Percentiles rank a stretch among this genome's conserved stretches.
These are phyloP conservation scores for Reinhardtius hippoglossoides DNA, from an alignment of 2,113 vertebrate genomes.

Conservation along the genomic window DNA sequence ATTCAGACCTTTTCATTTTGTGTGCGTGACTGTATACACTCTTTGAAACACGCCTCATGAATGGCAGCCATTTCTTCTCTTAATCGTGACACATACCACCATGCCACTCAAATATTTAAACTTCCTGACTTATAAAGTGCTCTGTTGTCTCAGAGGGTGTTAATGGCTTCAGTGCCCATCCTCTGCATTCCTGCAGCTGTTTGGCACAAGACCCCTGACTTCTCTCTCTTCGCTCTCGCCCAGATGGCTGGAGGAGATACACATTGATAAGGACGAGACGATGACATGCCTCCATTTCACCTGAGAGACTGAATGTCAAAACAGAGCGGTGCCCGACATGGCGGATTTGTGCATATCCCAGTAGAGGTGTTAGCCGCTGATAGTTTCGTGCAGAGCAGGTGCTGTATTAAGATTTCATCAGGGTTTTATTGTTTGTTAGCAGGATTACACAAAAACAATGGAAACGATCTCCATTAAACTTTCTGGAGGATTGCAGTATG, in stretches of 20 bases:
- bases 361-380: background rate
- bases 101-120: constrained; percentile 45
- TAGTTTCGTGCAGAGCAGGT: background rate
- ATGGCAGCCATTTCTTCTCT: constrained; percentile 25
- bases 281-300: constrained; percentile 38
- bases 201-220: constrained; percentile 56
- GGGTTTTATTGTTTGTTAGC: too few relatives aligned
- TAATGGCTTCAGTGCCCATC: constrained; percentile 36
- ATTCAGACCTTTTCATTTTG: constrained; percentile 7
- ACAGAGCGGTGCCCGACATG: constrained; percentile 12
- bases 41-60: constrained; percentile 25
- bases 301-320: constrained; percentile 47
- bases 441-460: too few relatives aligned
- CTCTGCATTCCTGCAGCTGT: constrained; percentile 59
- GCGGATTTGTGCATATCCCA: background rate
- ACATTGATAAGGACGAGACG: constrained; percentile 21
- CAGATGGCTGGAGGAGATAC: constrained; percentile 36
- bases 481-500: too few relatives aligned
- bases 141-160: constrained; percentile 40
- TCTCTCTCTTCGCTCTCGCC: constrained; percentile 52
- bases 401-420: too few relatives aligned
- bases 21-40: constrained; percentile 31
- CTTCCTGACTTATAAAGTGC: constrained; percentile 60
- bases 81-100: constrained; percentile 34
- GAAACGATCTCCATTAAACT: too few relatives aligned